Evolutionary conservation across 2,113 vertebrate species (phyloP).

Genomic region (Corythornis cristatus): DNA sequence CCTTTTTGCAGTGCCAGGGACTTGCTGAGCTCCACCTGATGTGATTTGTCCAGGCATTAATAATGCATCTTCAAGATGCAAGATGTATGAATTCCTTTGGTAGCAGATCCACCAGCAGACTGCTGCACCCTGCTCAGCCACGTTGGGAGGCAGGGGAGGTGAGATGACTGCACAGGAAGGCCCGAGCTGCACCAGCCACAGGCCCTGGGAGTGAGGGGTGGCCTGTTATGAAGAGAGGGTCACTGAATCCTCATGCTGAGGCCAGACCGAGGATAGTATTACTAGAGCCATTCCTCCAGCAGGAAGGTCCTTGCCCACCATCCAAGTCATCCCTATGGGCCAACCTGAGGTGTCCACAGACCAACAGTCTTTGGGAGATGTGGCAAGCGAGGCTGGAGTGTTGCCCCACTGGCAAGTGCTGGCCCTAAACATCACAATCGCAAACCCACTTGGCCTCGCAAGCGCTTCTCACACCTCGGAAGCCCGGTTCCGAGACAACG

Average conservation of each 20-base stretch:
- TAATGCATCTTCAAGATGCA: constrained; percentile 85
- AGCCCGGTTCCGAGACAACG: neutral
- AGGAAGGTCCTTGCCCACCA: neutral
- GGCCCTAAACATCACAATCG: neutral
- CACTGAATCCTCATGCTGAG: neutral
- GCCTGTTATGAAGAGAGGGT: constrained; percentile 5
- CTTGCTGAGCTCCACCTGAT: constrained; percentile 85
- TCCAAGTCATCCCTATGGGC: neutral
- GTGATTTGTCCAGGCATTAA: constrained; percentile 86
- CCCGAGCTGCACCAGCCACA: neutral
- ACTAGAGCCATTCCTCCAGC: constrained; percentile 7
- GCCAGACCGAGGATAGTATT: constrained; percentile 24
- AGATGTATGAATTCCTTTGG: constrained; percentile 83
- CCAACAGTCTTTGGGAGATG: neutral
- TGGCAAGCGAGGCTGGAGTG: neutral
- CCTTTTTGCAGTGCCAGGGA: constrained; percentile 81
- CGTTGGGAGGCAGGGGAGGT: constrained; percentile 7
- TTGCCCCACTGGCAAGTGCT: neutral
- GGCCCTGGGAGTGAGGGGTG: neutral
- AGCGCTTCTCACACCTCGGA: neutral
- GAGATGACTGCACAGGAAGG: neutral
- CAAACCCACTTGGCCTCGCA: neutral
- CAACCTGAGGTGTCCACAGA: neutral
- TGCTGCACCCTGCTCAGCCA: constrained; percentile 20
- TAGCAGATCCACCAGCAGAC: constrained; percentile 69